These are phyloP conservation scores for Polyommatus icarus DNA, from an alignment of 2,888 invertebrate species.

Conservation along the genomic window DNA sequence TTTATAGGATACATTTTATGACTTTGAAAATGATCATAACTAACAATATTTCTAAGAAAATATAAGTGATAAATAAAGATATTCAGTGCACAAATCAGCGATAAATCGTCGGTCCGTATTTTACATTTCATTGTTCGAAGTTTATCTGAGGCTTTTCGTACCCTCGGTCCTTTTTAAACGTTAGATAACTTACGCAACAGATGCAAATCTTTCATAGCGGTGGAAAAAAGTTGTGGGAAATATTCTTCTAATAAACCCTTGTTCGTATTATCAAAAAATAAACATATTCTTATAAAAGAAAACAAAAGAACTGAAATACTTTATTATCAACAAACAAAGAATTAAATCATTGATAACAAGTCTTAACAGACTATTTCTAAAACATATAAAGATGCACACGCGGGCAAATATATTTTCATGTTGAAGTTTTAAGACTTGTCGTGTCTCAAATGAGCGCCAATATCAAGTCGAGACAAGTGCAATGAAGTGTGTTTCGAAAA, in stretches of 20 bases:
- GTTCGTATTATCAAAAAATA: neutral
- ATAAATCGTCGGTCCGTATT: slow-evolving; percentile 17
- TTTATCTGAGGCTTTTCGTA: neutral
- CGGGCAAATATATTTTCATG: too few relatives aligned
- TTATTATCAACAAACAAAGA: too few relatives aligned
- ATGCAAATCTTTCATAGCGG: neutral
- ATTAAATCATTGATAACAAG: too few relatives aligned
- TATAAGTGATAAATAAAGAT: neutral
- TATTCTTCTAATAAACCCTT: neutral
- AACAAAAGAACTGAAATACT: too few relatives aligned
- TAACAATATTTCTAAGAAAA: neutral
- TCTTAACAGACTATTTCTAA: too few relatives aligned
- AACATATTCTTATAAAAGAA: neutral
- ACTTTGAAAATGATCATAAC: neutral
- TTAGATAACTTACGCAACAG: neutral
- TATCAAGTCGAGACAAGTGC: too few relatives aligned
- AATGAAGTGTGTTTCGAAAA: too few relatives aligned
- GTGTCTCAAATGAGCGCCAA: too few relatives aligned
- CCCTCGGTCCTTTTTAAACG: slow-evolving; percentile 10
- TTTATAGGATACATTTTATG: too few relatives aligned
- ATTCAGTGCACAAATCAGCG: slow-evolving; percentile 9
- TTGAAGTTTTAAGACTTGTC: too few relatives aligned
- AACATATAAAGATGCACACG: too few relatives aligned
- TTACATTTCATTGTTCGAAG: slow-evolving; percentile 8
- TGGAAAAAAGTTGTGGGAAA: neutral